A percentile compares a stretch with the other conserved stretches of the same genome.
phyloP scores from a whole-genome alignment of 1,140 invertebrate genomes.

The Heliconius hewitsoni region DNA sequence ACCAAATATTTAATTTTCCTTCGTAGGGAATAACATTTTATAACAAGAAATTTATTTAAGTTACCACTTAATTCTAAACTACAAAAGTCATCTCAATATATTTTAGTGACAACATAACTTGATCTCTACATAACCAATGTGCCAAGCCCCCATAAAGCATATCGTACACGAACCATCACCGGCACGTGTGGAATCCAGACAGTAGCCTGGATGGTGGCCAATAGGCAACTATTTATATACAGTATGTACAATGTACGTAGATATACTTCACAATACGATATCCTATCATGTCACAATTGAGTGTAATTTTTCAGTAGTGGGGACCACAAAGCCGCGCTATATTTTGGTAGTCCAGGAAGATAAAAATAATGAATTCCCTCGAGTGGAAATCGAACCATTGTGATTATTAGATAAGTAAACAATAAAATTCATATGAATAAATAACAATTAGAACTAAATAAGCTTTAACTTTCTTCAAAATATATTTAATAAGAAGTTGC shows the following conservation, averaged over 20 bases:
- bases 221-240: not conserved
- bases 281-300: not conserved
- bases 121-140: not conserved
- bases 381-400: too few relatives aligned
- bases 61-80: not conserved
- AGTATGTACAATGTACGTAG: not conserved
- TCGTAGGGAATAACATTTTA: too few relatives aligned
- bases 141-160: conserved; percentile 7
- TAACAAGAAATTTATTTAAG: not conserved
- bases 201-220: conserved; percentile 3
- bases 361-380: too few relatives aligned
- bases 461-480: not conserved
- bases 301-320: not conserved
- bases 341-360: too few relatives aligned
- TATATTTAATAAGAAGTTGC: not conserved
- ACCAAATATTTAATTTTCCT: too few relatives aligned
- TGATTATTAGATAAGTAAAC: too few relatives aligned
- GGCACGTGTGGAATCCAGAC: conserved; percentile 11
- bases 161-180: conserved; percentile 11
- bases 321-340: too few relatives aligned
- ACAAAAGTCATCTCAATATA: not conserved
- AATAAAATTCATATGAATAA: not conserved
- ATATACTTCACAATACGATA: not conserved
- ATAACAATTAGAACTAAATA: not conserved
- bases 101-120: conserved; percentile 6